Conservation (phyloP, 2,797 vertebrate species). For the Chiloscyllium punctatum region DNA sequence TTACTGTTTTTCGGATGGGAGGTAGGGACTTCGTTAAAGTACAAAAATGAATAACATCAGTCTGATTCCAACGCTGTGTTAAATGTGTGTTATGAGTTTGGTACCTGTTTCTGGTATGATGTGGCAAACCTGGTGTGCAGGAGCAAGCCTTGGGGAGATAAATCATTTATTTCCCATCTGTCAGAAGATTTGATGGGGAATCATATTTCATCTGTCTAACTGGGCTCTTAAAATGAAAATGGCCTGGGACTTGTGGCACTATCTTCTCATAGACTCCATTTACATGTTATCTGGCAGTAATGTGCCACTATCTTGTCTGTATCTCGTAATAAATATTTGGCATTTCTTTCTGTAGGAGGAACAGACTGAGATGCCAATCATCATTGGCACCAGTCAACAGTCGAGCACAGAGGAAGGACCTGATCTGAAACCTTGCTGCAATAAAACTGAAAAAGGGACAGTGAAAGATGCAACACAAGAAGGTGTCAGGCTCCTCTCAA, state of each 20-base stretch:
- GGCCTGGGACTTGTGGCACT: not conserved
- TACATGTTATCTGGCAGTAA: not conserved
- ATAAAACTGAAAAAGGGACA: not conserved
- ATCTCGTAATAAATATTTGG: not conserved
- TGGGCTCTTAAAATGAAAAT: not conserved
- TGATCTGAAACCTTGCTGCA: not conserved
- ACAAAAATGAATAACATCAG: not conserved
- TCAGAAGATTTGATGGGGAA: not conserved
- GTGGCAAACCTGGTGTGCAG: not conserved
- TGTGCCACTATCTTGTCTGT: not conserved
- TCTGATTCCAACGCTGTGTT: not conserved
- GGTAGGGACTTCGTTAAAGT: not conserved
- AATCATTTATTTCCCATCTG: not conserved
- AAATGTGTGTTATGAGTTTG: not conserved
- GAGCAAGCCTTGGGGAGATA: not conserved
- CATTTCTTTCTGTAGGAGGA: not conserved
- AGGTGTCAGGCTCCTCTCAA: not conserved
- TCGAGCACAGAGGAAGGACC: not conserved
- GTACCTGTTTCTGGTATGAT: no score
- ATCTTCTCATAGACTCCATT: not conserved
- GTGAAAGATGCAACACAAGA: not conserved
- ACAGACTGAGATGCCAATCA: not conserved
- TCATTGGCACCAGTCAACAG: not conserved
- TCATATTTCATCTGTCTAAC: not conserved
- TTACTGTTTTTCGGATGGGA: not conserved